Percentiles rank a stretch among this genome's conserved stretches.
These are phyloP conservation scores for Hirudinaria manillensis DNA, from an alignment of 2,888 invertebrate species.

Conservation along the genomic window DNA sequence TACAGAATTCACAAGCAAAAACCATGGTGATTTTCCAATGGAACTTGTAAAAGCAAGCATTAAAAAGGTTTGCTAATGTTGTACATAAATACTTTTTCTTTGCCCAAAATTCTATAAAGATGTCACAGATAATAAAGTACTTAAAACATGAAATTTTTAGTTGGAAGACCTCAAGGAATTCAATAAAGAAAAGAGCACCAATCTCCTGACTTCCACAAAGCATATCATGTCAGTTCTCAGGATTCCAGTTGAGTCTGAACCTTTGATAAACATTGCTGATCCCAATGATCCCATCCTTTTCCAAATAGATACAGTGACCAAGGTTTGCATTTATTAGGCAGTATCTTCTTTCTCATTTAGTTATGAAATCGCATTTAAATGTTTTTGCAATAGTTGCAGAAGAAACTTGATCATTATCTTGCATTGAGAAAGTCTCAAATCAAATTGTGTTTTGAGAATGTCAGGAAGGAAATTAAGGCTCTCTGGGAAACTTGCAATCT, in stretches of 20 bases:
- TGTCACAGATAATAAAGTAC: not conserved
- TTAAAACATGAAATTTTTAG: not conserved
- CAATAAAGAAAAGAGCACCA: constrained; percentile 2
- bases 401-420: constrained; percentile 2
- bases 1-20: not conserved
- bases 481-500: constrained; percentile 12
- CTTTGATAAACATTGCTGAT: not conserved
- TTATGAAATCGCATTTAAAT: not conserved
- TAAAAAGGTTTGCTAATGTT: not conserved
- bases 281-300: not conserved
- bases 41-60: not conserved
- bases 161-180: not conserved
- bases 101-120: not conserved
- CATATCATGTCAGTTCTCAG: not conserved
- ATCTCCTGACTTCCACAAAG: constrained; percentile 1
- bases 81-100: not conserved
- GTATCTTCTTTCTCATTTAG: too few relatives aligned
- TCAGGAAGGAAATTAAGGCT: not conserved
- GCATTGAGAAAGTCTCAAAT: not conserved
- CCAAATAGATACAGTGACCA: constrained; percentile 7
- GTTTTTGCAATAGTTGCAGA: not conserved
- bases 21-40: not conserved
- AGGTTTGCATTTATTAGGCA: not conserved
- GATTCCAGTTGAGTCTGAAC: not conserved
- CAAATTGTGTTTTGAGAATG: not conserved